Percentiles rank a stretch among this genome's conserved stretches.
phyloP scores from a whole-genome alignment of 2,113 vertebrate species.

The Aphyosemion australe region DNA sequence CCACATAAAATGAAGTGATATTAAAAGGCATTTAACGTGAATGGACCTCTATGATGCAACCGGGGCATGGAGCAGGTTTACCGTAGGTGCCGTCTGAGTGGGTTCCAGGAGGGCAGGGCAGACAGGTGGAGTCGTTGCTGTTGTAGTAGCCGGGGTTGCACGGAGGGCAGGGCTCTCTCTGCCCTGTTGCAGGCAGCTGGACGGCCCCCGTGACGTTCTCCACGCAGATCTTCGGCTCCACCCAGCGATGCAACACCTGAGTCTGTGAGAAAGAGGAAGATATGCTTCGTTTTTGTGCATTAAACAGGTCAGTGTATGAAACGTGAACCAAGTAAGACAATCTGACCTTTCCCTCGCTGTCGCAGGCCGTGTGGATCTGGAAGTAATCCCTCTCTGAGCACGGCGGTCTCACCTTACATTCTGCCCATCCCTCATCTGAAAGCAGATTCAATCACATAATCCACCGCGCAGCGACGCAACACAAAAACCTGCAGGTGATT shows the following conservation, averaged over 20 bases:
- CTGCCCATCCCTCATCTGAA: conserved; percentile 88
- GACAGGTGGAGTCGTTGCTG: conserved; percentile 89
- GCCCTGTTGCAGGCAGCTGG: conserved; percentile 87
- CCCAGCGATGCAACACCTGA: conserved; percentile 92
- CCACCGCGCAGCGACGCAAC: no score
- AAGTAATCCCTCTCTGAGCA: conserved; percentile 92
- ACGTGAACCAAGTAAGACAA: background rate
- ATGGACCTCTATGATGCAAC: no score
- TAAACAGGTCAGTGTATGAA: background rate
- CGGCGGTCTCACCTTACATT: conserved; percentile 84
- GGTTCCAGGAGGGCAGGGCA: conserved; percentile 87
- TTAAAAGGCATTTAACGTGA: no score
- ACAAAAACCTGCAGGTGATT: no score
- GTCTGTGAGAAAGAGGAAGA: conserved; percentile 78
- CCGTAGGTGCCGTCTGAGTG: conserved; percentile 90
- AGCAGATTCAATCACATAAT: conserved; percentile 2
- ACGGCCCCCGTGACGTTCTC: conserved; percentile 83
- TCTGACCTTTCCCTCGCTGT: conserved; percentile 91
- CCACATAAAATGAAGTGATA: no score
- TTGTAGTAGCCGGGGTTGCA: conserved; percentile 97
- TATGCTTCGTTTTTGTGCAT: background rate
- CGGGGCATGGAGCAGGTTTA: conserved; percentile 67
- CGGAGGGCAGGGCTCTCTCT: conserved; percentile 90
- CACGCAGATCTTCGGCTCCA: conserved; percentile 93
- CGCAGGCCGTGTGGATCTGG: conserved; percentile 92